These are phyloP conservation scores for Calosoma granatense DNA, from an alignment of 1,140 invertebrate species.

Conservation along the genomic window DNA sequence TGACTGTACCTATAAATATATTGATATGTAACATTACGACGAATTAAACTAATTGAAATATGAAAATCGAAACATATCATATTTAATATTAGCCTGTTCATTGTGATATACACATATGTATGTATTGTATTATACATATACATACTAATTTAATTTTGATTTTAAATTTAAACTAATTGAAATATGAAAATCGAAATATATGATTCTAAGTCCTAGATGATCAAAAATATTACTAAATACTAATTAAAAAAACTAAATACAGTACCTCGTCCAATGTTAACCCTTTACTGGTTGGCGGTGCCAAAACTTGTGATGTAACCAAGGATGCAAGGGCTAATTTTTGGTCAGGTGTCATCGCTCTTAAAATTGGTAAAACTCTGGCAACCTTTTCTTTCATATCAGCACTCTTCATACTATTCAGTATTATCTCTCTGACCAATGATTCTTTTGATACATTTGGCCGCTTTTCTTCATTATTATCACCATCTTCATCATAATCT, in stretches of 20 bases:
- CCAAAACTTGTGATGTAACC: slow-evolving; percentile 47
- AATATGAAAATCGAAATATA: neutral
- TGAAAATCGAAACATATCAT: no score
- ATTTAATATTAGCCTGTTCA: no score
- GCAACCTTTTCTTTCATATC: slow-evolving; percentile 41
- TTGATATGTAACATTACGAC: no score
- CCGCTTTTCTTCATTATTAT: neutral
- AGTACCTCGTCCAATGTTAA: slow-evolving; percentile 42
- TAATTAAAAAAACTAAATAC: neutral
- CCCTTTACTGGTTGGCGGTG: slow-evolving; percentile 36
- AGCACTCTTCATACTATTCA: slow-evolving; percentile 37
- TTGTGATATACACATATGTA: neutral
- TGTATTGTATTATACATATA: neutral
- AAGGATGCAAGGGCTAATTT: slow-evolving; percentile 46
- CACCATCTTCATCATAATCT: slow-evolving; percentile 1
- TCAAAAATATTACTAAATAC: no score
- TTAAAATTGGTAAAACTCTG: slow-evolving; percentile 51
- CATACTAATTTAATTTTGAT: neutral
- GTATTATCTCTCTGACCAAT: slow-evolving; percentile 34
- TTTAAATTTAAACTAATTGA: slow-evolving; percentile 2
- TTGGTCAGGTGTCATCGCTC: slow-evolving; percentile 47
- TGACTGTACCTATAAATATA: no score
- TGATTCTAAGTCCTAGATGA: neutral
- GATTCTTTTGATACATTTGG: slow-evolving; percentile 6
- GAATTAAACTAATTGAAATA: no score